These are phyloP conservation scores for Babylonia areolata DNA, from an alignment of 1,140 invertebrate species.

Conservation along the genomic window DNA sequence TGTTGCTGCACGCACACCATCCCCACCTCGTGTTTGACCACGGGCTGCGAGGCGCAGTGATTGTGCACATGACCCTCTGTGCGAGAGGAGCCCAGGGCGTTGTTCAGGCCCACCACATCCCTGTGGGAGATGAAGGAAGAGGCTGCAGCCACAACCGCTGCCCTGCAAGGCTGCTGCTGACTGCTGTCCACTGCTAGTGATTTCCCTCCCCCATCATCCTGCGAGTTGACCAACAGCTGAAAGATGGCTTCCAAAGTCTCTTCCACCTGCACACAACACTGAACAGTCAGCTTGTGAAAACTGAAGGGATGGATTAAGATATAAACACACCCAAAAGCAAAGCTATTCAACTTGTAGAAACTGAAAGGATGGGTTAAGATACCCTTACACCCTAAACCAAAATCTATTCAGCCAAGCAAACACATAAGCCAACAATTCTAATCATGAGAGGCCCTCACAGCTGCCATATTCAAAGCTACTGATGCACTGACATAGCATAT, in stretches of 20 bases:
- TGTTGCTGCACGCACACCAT: slow-evolving; percentile 2
- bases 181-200: slow-evolving; percentile 73
- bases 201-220: slow-evolving; percentile 26
- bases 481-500: too few species aligned
- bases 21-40: slow-evolving; percentile 21
- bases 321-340: too few species aligned
- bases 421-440: too few species aligned
- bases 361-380: too few species aligned
- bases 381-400: too few species aligned
- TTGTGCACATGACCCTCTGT: background rate
- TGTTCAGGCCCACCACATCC: background rate
- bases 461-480: too few species aligned
- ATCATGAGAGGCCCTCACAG: too few species aligned
- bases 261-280: slow-evolving; percentile 41
- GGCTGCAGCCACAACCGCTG: background rate
- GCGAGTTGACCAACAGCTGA: slow-evolving; percentile 33
- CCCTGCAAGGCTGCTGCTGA: slow-evolving; percentile 28
- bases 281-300: background rate
- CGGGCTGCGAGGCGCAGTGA: background rate
- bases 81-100: slow-evolving; percentile 6
- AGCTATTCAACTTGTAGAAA: too few species aligned
- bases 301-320: too few species aligned
- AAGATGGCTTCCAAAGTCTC: slow-evolving; percentile 45
- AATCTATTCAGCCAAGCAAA: too few species aligned
- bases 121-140: slow-evolving; percentile 11